phyloP scores from a whole-genome alignment of 2,888 invertebrate genomes.

The Odontocolon sp. region DNA sequence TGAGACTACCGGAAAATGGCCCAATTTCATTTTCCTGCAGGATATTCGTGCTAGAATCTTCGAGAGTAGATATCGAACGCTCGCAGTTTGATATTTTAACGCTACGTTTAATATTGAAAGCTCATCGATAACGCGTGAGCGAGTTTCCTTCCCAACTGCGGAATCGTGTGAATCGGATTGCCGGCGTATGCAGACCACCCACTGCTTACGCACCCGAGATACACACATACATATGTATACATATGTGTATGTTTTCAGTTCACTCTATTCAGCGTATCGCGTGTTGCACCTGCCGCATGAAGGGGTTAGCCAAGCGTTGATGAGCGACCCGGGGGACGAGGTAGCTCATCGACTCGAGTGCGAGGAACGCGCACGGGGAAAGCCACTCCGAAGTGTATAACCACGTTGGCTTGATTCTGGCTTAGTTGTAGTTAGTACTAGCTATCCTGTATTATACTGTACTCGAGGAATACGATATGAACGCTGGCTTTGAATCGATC shows the following conservation, averaged over 20 bases:
- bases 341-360: constrained; percentile 34
- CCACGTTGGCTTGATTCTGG: not conserved
- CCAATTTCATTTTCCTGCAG: not conserved
- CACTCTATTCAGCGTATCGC: constrained; percentile 31
- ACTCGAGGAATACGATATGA: not conserved
- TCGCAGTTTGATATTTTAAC: not conserved
- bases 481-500: not conserved
- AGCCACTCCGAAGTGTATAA: constrained; percentile 4
- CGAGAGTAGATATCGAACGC: not conserved
- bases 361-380: constrained; percentile 18
- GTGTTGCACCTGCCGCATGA: constrained; percentile 49
- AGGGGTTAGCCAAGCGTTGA: constrained; percentile 37
- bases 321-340: constrained; percentile 42
- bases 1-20: not conserved
- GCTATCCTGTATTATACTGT: too few species aligned
- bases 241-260: too few species aligned
- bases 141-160: not conserved
- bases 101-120: constrained; percentile 5
- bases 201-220: not conserved
- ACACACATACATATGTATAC: too few species aligned
- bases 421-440: too few species aligned
- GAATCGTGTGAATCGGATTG: not conserved
- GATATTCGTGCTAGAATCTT: not conserved
- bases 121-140: constrained; percentile 1
- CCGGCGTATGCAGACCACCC: not conserved